Percentiles rank a stretch among this genome's conserved stretches.
Evolutionary conservation across 2,113 vertebrate genomes (phyloP).

Genomic region (Poeciliopsis occidentalis): DNA sequence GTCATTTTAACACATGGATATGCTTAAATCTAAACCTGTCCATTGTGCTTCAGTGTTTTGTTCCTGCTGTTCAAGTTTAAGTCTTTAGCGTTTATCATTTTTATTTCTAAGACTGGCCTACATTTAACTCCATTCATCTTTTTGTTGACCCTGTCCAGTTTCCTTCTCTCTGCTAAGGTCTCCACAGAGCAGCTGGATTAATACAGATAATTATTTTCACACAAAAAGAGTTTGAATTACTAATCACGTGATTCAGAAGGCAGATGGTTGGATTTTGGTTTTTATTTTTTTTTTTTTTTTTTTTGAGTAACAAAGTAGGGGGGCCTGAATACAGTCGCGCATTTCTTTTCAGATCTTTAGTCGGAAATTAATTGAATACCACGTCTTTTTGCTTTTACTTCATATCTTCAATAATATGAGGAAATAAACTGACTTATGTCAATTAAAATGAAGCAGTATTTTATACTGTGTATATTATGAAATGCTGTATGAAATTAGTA

Average conservation of each 20-base stretch:
- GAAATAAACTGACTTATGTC: not conserved
- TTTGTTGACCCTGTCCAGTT: too few species aligned
- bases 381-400: not conserved
- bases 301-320: not conserved
- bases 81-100: too few species aligned
- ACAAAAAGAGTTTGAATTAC: not conserved
- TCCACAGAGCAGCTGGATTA: not conserved
- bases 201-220: not conserved
- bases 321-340: not conserved
- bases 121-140: too few species aligned
- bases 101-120: too few species aligned
- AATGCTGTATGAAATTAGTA: not conserved
- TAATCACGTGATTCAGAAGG: not conserved
- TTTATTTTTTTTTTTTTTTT: not conserved
- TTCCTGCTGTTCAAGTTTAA: too few species aligned
- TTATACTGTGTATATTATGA: not conserved
- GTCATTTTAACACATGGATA: too few species aligned
- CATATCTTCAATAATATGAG: not conserved
- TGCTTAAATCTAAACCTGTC: too few species aligned
- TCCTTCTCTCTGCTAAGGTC: too few species aligned
- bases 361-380: not conserved
- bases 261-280: not conserved
- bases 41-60: too few species aligned
- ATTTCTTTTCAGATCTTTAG: not conserved
- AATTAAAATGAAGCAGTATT: not conserved